Base-by-base conservation (phyloP, 1,140 invertebrate genomes). In the Nebria ingens region DNA sequence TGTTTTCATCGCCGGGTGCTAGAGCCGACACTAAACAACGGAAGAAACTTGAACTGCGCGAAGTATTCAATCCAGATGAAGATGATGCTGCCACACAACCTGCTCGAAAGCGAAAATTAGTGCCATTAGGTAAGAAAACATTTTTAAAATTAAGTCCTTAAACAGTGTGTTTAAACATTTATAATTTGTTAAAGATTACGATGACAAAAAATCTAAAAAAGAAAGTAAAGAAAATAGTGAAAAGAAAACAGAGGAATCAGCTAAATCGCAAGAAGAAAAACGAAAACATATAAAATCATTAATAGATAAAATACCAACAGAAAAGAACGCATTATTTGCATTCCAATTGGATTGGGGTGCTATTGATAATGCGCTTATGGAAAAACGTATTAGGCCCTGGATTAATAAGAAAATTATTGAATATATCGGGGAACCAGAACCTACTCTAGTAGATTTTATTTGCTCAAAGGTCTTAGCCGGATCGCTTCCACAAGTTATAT, bases 321-420 rank as follows among this genome's bases (percentile, higher is more conserved):
- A 91, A 67, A 98, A 98, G 76, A 88, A 90, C 58, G 91, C 93
- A 63, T 76, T 99, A 42, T 99, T 98, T 76, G 89, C 84, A 54
- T 97, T 91, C 76, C 83, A 87, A 64, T 80, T 99, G 23, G 93
- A 98, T 70, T 97, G 95, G 81, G 79, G 82, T 58, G 85, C 73
- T 71, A 83, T 83, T 57, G 81, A 83, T 64, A 75, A 73, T 64
- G 65, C 64, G 62, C 74, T 98, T 61, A 97, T 98, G 91, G 93
- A 98, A 71, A 92, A 91, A 68, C 84, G 95, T 69, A 97, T 99
- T 71, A 83, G 93, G 63, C 96, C 96, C 51, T 99, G 97, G 97
- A 95, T 99, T 56, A 97, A 97, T 74, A 99, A 98, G 74, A 99
- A 99, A 75, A 98, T 99, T 59, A 89, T 97, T 59, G 95, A 98